Evolutionary conservation across 2,113 vertebrate species (phyloP), one percentile per base, ranked within the genome.

Genomic region (Sphaerodactylus townsendi): DNA sequence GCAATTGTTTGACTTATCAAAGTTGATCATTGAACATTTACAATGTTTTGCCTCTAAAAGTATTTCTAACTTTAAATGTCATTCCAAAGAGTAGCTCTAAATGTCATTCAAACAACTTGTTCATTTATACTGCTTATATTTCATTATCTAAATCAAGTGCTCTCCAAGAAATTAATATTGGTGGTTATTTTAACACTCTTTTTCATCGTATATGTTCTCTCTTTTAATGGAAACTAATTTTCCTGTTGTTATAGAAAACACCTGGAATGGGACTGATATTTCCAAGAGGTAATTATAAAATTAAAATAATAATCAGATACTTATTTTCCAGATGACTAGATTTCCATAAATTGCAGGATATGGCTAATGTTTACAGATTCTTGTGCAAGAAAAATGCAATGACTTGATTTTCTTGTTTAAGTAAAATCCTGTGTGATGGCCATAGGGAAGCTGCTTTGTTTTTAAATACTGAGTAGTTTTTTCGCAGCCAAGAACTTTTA

Each of bases 211-310:
- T 93, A 87, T 91, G 94, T 95, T 92, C 90, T 89, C 71, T 74
- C 85, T 94, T 93, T 87, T 95, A 95, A 95, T 93, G 96, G 88
- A 95, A 95, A 95, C 93, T 94, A 96, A 95, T 95, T 95, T 95
- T 86, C 90, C 92, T 94, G 88, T 92, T 92, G 92, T 96, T 95
- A 95, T 93, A 94, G 87, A 89, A 94, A 96, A 94, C 94, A 96
- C 94, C 94, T 96, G 95, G 90, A 92, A 94, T 77, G 10, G 65
- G n/a, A 82, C 84, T 94, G 89, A 94, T 95, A 96, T 93, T 95
- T 93, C 92, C 85, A 84, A 96, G 88, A 95, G 85, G 76, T 86
- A 95, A 95, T 96, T 96, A 95, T 93, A 87, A 96, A 95, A 96
- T 95, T 94, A 94, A 91, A 92, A 95, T 85, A 88, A 92, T 92